A percentile compares a stretch with the other conserved stretches of the same genome.
Evolutionary conservation across 2,113 vertebrate species (phyloP).

Genomic region (Ondatra zibethicus): DNA sequence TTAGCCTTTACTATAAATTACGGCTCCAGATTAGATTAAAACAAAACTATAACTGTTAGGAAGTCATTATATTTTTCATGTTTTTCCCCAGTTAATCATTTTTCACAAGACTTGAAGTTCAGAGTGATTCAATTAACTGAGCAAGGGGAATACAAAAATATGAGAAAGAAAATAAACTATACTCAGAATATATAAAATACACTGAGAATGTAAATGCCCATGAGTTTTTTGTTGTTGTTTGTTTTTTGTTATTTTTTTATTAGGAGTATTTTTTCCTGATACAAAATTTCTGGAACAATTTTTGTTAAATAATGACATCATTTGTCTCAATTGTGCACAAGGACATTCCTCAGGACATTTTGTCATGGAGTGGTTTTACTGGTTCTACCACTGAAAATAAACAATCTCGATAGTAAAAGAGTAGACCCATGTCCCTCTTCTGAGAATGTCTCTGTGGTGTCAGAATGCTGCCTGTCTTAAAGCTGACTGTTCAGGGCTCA

Average conservation of each 20-base stretch:
- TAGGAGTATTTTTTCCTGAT: not conserved
- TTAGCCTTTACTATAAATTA: conserved; percentile 48
- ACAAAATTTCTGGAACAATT: conserved; percentile 8
- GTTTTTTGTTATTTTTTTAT: not conserved
- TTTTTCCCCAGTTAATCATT: not conserved
- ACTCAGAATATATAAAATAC: not conserved
- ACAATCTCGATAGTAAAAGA: not conserved
- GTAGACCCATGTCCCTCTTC: not conserved
- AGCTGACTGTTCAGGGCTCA: not conserved
- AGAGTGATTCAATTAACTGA: conserved; percentile 36
- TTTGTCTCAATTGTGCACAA: conserved; percentile 9
- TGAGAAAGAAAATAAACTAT: conserved; percentile 52
- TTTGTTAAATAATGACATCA: not conserved
- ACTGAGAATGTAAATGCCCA: not conserved
- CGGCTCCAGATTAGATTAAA: not conserved
- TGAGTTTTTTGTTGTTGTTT: not conserved
- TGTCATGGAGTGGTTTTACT: not conserved
- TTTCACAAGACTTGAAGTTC: conserved; percentile 27
- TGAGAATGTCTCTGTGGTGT: not conserved
- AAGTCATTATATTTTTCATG: not conserved
- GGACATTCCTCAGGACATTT: not conserved
- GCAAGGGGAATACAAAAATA: not conserved
- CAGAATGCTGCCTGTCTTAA: not conserved
- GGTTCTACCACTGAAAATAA: not conserved
- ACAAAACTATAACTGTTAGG: conserved; percentile 39